Evolutionary conservation across 2,888 invertebrate genomes (phyloP).

Genomic region (Tetranychus piercei): DNA sequence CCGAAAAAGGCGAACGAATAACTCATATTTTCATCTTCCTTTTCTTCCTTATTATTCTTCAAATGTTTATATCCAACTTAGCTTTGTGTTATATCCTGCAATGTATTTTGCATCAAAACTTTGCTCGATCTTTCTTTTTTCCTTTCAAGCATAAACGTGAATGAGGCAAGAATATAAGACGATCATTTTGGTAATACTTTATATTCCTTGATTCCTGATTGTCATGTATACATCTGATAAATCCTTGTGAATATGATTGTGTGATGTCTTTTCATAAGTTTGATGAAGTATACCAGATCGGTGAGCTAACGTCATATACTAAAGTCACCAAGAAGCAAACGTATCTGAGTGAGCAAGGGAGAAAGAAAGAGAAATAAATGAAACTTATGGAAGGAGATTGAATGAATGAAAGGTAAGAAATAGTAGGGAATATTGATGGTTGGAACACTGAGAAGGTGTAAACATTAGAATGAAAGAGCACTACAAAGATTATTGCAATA

Average conservation of each 20-base stretch:
- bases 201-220: not conserved
- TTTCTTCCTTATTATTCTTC: not conserved
- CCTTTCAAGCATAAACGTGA: not conserved
- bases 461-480: too few species aligned
- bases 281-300: not conserved
- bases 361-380: not conserved
- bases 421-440: too few species aligned
- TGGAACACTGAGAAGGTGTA: too few species aligned
- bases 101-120: not conserved
- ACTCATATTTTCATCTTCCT: not conserved
- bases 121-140: not conserved
- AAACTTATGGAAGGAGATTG: too few species aligned
- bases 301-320: not conserved
- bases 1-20: not conserved
- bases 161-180: not conserved
- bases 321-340: not conserved
- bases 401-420: too few species aligned
- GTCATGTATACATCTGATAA: not conserved
- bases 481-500: too few species aligned
- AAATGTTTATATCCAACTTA: not conserved
- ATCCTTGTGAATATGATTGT: not conserved
- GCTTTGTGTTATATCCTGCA: not conserved
- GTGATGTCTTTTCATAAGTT: not conserved
- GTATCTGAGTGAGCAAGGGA: not conserved
- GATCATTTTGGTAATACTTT: not conserved